Percentiles rank a stretch among this genome's conserved stretches.
phyloP scores from a whole-genome alignment of 2,113 vertebrate genomes.

The Rhinolophus ferrumequinum region DNA sequence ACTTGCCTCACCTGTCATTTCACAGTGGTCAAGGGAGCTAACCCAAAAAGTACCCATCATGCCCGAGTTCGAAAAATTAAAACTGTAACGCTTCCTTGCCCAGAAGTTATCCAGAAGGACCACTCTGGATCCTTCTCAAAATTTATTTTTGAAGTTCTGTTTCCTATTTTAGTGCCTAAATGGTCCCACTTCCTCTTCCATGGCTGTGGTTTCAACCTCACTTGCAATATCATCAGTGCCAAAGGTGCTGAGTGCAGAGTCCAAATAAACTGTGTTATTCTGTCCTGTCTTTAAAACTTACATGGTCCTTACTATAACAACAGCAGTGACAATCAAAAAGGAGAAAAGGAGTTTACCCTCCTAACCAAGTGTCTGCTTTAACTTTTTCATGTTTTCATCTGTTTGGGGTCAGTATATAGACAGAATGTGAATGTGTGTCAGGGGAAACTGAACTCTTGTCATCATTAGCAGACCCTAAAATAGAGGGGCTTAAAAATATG shows the following conservation, averaged over 20 bases:
- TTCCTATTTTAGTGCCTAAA: neutral
- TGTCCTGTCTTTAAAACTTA: neutral
- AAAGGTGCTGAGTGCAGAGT: neutral
- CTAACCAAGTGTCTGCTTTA: neutral
- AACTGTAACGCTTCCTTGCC: neutral
- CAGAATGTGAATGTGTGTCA: neutral
- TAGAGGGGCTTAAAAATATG: neutral
- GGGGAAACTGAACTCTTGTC: neutral
- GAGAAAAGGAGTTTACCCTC: neutral
- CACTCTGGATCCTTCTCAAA: neutral
- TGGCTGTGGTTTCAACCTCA: neutral
- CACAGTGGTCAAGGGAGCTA: neutral
- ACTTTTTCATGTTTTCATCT: conserved; percentile 10
- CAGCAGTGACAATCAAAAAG: neutral
- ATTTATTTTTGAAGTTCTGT: neutral
- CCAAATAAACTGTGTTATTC: neutral
- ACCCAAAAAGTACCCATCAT: neutral
- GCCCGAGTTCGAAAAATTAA: neutral
- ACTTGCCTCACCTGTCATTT: neutral
- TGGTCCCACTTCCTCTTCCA: neutral
- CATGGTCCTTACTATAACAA: neutral
- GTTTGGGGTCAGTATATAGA: neutral
- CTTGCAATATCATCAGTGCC: neutral
- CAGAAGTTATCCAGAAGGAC: neutral
- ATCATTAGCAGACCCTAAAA: neutral